A percentile compares a stretch with the other conserved stretches of the same genome.
Conservation (phyloP, 2,888 invertebrate species). For the Apodemia duryi region DNA sequence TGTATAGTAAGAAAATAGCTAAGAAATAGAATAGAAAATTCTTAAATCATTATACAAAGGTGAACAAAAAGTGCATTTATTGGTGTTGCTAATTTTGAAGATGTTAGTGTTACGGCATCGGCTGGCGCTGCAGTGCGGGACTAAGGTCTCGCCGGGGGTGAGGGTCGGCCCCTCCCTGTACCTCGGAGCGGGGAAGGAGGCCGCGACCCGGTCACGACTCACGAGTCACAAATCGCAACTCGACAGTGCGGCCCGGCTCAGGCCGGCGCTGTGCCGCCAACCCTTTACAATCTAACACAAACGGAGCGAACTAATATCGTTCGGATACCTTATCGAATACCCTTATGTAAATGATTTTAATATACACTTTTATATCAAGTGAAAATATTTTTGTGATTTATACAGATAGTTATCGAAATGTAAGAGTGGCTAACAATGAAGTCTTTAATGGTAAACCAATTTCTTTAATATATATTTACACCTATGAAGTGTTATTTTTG, state of each 20-base stretch:
- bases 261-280: conserved; percentile 59
- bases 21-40: no score
- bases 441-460: conserved; percentile 14
- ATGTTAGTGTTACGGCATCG: conserved; percentile 64
- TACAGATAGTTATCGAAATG: conserved; percentile 3
- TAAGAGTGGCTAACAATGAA: conserved; percentile 2
- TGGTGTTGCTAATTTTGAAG: conserved; percentile 61
- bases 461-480: not conserved
- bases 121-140: conserved; percentile 44
- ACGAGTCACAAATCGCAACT: conserved; percentile 40
- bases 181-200: conserved; percentile 38
- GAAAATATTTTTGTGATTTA: conserved; percentile 6
- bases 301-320: conserved; percentile 12
- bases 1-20: no score
- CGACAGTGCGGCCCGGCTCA: conserved; percentile 72
- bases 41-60: no score
- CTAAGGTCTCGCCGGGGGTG: conserved; percentile 33
- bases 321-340: conserved; percentile 1
- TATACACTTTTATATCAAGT: not conserved
- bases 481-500: not conserved
- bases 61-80: conserved; percentile 57
- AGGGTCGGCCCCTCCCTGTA: conserved; percentile 25
- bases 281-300: conserved; percentile 23
- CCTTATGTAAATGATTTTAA: not conserved
- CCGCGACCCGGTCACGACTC: conserved; percentile 65